A percentile compares a stretch with the other conserved stretches of the same genome.
phyloP scores from a whole-genome alignment of 2,888 invertebrate genomes.

The Cantharis lateralis region DNA sequence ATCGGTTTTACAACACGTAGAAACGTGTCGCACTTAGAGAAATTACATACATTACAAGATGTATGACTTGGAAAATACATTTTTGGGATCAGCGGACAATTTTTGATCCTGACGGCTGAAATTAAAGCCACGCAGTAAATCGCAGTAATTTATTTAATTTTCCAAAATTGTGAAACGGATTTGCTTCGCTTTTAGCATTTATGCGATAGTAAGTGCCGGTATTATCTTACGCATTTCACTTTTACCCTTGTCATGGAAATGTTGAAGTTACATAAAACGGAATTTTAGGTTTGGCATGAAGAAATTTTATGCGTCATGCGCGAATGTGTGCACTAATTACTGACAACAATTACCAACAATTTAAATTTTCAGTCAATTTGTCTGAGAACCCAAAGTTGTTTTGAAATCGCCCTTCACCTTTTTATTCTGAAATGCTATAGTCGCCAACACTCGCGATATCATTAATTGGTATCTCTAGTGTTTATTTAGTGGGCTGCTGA shows the following conservation, averaged over 20 bases:
- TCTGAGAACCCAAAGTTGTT: constrained; percentile 23
- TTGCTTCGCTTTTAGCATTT: too few species aligned
- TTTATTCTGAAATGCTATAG: constrained; percentile 27
- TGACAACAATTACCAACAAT: constrained; percentile 2
- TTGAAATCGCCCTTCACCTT: constrained; percentile 35
- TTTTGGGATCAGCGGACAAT: not conserved
- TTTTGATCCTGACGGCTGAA: not conserved
- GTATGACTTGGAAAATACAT: not conserved
- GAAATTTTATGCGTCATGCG: constrained; percentile 10
- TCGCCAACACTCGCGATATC: constrained; percentile 37
- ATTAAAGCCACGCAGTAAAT: not conserved
- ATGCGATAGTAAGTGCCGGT: not conserved
- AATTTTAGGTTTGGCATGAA: constrained; percentile 10
- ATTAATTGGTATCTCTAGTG: constrained; percentile 46
- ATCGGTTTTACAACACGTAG: not conserved
- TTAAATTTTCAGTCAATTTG: constrained; percentile 22
- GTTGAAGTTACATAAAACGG: not conserved
- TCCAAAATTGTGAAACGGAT: not conserved
- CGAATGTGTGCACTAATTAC: constrained; percentile 14
- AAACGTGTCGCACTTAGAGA: not conserved
- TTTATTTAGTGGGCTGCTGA: constrained; percentile 46
- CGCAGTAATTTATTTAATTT: not conserved
- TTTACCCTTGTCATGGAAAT: not conserved
- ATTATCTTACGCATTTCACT: not conserved
- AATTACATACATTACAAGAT: not conserved